Base-by-base conservation (phyloP, 1,140 invertebrate genomes). In the Hylaeus anthracinus region DNA sequence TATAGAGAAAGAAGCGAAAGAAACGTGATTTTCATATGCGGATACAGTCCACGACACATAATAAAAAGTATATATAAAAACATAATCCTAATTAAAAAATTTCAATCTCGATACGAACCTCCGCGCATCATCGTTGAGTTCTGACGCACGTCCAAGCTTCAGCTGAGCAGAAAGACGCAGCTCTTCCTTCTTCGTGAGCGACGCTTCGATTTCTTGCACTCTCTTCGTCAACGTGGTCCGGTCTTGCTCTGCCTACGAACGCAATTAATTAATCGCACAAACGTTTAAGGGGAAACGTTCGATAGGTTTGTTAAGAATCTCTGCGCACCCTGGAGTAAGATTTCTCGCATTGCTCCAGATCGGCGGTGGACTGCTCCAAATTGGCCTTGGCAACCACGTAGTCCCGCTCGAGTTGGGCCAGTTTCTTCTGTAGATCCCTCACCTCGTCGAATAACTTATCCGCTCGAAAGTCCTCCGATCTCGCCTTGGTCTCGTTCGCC, bases 61-160 rank as follows among this genome's bases (percentile, higher is more conserved):
- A 26, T 26, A 26, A 26, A 26, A 26, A 26, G 26, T 26, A 26
- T 26, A 26, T 26, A 26, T 26, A 26, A 26, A 26, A 26, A 26
- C 26, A 26, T 26, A 26, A 26, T 26, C 26, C 26, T 26, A 26
- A 26, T 26, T 26, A 26, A 26, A 26, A 26, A 26, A 26, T 26
- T 26, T 26, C 26, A 26, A 26, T 26, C 26, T 26, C 26, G 26
- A 26, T 26, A 0, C 26, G 26, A 26, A 97, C 97, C 97, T 96
- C 92, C 96, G 96, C 83, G 96, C 96, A 91, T 98, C 97, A 91
- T 98, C 97, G 84, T 96, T 96, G 83, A 97, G 95, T 90, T 97
- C 96, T 41, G 96, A 95, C 51, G 97, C 97, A 88, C 97, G 96
- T 80, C 95, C 96, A 67, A 97, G 94, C 92, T 97, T 97, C 53